Evolutionary conservation across 2,797 vertebrate genomes (phyloP), one percentile per base, ranked within the genome.

Genomic region (Chiropotes sagulatus): DNA sequence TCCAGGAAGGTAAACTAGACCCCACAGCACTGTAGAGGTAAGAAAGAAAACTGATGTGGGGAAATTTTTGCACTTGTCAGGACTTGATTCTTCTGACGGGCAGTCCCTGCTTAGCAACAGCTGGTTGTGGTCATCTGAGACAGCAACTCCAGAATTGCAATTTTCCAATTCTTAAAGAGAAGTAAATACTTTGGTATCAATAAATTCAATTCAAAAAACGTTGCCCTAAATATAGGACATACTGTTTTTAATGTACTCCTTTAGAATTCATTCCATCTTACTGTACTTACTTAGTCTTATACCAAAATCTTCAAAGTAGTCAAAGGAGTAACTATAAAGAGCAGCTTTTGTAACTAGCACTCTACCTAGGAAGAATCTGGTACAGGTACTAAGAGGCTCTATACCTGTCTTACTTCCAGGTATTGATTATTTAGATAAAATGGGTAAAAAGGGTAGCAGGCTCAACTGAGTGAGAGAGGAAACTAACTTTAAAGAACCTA

Each of bases 401-500:
- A 2, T 33, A 17, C 87, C 80, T 93, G n/a, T 76, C 88, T 88
- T 48, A 70, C 44, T 78, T n/a, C 30, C 17, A 64, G 14, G 85
- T 90, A 64, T 46, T 88, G 48, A 48, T 73, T 1, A 0, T 58
- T 92, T 76, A 44, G 84, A 97, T 86, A 81, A 95, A 98, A 90
- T 20, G 67, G 30, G 26, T 88, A 97, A 98, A 96, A 67, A 87
- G 15, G 88, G 24, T 46, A 41, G 19, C 48, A 95, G 82, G 19
- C 82, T 14, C 2, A 20, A 44, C 11, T 52, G 22, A 76, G 72
- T 57, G 36, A 80, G 67, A 85, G 52, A 17, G 86, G 81, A 92
- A 93, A 87, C 41, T 20, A 92, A 86, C 88, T 96, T 88, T 50
- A 93, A 97, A 98, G 96, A 96, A 95, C 78, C 97, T 80, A 88